These are phyloP conservation scores for Chiroxiphia lanceolata DNA, from an alignment of 2,797 vertebrate species.

Conservation along the genomic window DNA sequence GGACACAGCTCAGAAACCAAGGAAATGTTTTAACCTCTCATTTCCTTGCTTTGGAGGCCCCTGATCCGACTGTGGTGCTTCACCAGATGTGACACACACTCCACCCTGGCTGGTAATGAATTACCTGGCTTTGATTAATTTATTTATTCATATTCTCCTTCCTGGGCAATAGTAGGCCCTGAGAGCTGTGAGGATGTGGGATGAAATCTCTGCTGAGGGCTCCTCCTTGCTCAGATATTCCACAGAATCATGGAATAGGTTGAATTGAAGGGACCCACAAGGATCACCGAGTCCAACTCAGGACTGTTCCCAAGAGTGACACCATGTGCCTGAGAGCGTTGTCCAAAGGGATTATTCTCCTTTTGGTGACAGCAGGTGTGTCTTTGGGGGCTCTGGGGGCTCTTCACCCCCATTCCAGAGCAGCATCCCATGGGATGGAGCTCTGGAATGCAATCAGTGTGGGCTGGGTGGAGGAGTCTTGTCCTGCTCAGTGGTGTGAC, in stretches of 20 bases:
- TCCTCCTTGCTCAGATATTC: neutral
- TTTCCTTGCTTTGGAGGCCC: neutral
- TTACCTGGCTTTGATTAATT: neutral
- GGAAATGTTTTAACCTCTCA: constrained; percentile 39
- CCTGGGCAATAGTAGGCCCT: neutral
- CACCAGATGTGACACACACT: neutral
- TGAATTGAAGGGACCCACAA: neutral
- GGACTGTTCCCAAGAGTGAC: neutral
- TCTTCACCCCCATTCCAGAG: accelerated
- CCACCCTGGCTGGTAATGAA: neutral
- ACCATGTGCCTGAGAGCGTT: neutral
- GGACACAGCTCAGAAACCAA: neutral
- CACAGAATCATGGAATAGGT: neutral
- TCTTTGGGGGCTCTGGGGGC: neutral
- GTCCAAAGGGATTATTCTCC: neutral
- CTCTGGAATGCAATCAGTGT: neutral
- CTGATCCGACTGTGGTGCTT: accelerated
- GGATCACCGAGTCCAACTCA: neutral
- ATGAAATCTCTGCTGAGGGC: neutral
- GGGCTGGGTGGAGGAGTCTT: neutral
- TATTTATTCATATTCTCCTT: neutral
- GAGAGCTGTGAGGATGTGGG: neutral
- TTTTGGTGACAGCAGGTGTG: neutral
- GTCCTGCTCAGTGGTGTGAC: neutral
- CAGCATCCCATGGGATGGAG: neutral